Percentiles rank a stretch among this genome's conserved stretches.
phyloP scores from a whole-genome alignment of 2,888 invertebrate genomes.

The Xylota sylvarum region DNA sequence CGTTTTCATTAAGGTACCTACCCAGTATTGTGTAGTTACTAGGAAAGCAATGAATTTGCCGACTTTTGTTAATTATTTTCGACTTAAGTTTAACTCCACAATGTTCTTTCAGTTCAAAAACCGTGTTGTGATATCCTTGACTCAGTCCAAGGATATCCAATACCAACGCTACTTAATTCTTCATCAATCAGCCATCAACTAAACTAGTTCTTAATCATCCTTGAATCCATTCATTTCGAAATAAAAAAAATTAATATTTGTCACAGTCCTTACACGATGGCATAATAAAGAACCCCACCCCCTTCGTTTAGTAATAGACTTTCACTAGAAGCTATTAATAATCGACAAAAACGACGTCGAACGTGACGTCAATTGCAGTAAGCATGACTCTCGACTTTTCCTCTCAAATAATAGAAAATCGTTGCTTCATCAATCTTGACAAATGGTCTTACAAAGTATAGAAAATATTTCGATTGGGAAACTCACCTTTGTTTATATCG shows the following conservation, averaged over 20 bases:
- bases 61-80: too few relatives aligned
- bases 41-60: too few relatives aligned
- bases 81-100: too few relatives aligned
- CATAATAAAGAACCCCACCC: neutral
- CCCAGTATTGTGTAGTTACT: too few relatives aligned
- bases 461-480: slow-evolving; percentile 1
- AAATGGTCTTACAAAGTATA: slow-evolving; percentile 14
- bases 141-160: too few relatives aligned
- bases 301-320: neutral
- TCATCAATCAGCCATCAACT: neutral
- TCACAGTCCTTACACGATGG: neutral
- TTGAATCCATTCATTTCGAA: neutral
- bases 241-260: neutral
- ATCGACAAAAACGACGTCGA: neutral
- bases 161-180: too few relatives aligned
- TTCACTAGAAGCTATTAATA: slow-evolving; percentile 21
- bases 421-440: slow-evolving; percentile 18
- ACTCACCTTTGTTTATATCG: slow-evolving; percentile 22
- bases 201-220: neutral
- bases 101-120: too few relatives aligned
- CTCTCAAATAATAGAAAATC: slow-evolving; percentile 11
- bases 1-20: too few relatives aligned
- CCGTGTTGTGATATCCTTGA: too few relatives aligned
- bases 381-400: slow-evolving; percentile 3
- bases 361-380: slow-evolving; percentile 20